These are phyloP conservation scores for Tetheella fluctuosa DNA, from an alignment of 2,888 invertebrate genomes.

Conservation along the genomic window DNA sequence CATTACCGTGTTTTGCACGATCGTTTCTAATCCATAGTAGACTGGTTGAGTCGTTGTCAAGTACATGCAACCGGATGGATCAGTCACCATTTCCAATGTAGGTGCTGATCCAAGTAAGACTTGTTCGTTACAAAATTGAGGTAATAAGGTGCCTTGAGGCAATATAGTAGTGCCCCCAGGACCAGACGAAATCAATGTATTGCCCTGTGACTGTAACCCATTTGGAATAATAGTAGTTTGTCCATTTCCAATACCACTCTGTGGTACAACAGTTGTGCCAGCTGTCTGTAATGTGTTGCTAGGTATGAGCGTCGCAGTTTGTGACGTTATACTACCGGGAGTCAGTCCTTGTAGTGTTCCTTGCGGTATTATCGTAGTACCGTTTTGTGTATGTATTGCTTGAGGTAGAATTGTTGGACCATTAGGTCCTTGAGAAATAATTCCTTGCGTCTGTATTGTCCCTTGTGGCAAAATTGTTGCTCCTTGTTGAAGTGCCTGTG, in stretches of 20 bases:
- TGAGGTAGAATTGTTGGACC: conserved; percentile 86
- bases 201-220: conserved; percentile 80
- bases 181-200: conserved; percentile 77
- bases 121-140: conserved; percentile 85
- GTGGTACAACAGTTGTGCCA: conserved; percentile 74
- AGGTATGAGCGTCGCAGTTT: conserved; percentile 69
- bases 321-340: conserved; percentile 67
- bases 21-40: conserved; percentile 93
- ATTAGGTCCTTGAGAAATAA: conserved; percentile 80
- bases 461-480: conserved; percentile 84
- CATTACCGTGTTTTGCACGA: conserved; percentile 95
- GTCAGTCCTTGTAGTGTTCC: conserved; percentile 76
- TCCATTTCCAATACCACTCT: conserved; percentile 78
- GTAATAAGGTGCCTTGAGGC: conserved; percentile 83
- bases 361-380: conserved; percentile 86
- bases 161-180: conserved; percentile 84
- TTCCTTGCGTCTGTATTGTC: conserved; percentile 80
- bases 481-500: conserved; percentile 81
- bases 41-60: conserved; percentile 88
- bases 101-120: conserved; percentile 85
- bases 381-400: conserved; percentile 83
- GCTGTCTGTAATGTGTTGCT: conserved; percentile 71
- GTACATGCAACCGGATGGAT: conserved; percentile 84
- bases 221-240: conserved; percentile 80
- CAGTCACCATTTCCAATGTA: conserved; percentile 86